Base-by-base conservation (phyloP, 37 sponge, comb jelly and placozoan species). In the Spongia lamella region DNA sequence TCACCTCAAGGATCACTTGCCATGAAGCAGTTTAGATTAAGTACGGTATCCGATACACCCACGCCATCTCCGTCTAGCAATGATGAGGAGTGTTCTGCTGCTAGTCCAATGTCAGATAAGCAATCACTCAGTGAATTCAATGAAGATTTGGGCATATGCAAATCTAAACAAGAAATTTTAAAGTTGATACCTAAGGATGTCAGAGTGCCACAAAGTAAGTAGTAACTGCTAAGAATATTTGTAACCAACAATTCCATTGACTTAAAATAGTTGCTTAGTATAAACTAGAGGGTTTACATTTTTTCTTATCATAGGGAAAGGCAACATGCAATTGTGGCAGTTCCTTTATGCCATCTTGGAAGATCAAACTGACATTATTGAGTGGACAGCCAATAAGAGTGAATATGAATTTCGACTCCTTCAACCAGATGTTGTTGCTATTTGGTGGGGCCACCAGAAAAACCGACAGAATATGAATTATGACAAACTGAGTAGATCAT, bases 391-490 rank as follows among this genome's bases (percentile, higher is more conserved):
- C 17, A 79, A 73, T 30, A 62, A 38, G 13, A 47, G 38, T 0
- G 65, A 80, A 27, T 62, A 82, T 16, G 85, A 88, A 51, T 93
- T 93, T 68, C 83, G 86, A 4, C 70, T 93, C 0, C 76, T 89
- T 1, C 89, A 93, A 31, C 94, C 94, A n/a, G 94, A 93, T 43
- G 86, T 80, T 1, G 71, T 93, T 54, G 94, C 94, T 25, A 72
- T 81, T 31, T 83, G 89, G 84, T 93, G 94, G 94, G 94, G 94
- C n/a, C 64, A 86, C 24, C 83, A 84, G 68, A 93, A 93, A 43
- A 83, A 81, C 63, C 76, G 86, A 38, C 70, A 68, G 34, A 93
- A 93, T 63, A 93, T 93, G 94, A 93, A 83, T 76, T 93, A 93
- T 68, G 94, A 93, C 73, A 89, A 89, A 40, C 77, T 93, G 33